phyloP scores from a whole-genome alignment of 2,888 invertebrate genomes.

The Cheilosia soror region DNA sequence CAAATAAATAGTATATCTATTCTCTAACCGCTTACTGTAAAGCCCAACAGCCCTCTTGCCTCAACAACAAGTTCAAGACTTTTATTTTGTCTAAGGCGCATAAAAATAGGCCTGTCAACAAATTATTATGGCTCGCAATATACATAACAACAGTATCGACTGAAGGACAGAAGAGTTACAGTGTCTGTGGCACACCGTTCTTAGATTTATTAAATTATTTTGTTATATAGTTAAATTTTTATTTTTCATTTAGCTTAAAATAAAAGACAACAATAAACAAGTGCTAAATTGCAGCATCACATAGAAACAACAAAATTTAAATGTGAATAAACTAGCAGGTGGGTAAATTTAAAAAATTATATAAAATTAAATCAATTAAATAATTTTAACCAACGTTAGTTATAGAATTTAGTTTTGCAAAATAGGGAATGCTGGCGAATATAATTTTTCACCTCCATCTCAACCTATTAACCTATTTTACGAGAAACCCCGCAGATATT shows the following conservation, averaged over 20 bases:
- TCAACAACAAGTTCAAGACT: constrained; percentile 55
- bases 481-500: constrained; percentile 48
- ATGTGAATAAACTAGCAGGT: not conserved
- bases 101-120: constrained; percentile 58
- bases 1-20: not conserved
- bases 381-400: not conserved
- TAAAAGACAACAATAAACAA: not conserved
- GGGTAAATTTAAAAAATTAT: not conserved
- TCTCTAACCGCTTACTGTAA: constrained; percentile 3
- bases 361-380: not conserved
- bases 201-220: constrained; percentile 55
- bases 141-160: constrained; percentile 49
- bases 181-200: constrained; percentile 15
- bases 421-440: no score
- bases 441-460: not conserved
- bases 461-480: constrained; percentile 23
- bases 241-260: constrained; percentile 14
- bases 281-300: not conserved
- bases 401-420: no score
- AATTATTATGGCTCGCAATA: constrained; percentile 11
- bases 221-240: constrained; percentile 36
- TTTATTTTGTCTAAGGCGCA: constrained; percentile 24
- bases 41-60: not conserved
- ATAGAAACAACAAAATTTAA: not conserved
- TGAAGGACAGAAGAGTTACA: constrained; percentile 42